These are phyloP conservation scores for Myanophis thanlyinensis DNA, from an alignment of 2,113 vertebrate genomes.

Conservation along the genomic window DNA sequence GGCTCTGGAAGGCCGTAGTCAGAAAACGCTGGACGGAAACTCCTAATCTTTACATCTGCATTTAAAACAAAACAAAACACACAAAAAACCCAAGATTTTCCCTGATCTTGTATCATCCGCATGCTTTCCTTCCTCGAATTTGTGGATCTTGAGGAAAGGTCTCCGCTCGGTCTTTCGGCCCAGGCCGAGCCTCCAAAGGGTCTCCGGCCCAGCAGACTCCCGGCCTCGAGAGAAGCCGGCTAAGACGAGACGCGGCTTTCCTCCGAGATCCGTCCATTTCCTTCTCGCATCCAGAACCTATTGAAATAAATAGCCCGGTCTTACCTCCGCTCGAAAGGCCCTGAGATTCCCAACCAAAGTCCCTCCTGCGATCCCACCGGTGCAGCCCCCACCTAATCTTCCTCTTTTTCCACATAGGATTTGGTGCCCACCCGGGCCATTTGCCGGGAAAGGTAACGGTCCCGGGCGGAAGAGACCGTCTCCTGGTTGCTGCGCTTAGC, in stretches of 20 bases:
- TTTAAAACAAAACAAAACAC: not conserved
- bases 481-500: conserved; percentile 86
- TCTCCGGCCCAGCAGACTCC: not conserved
- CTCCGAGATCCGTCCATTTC: not conserved
- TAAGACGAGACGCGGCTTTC: not conserved
- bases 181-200: not conserved
- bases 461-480: conserved; percentile 84
- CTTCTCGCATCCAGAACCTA: not conserved
- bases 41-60: conserved; percentile 20
- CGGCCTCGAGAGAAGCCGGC: too few species aligned
- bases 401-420: conserved; percentile 88
- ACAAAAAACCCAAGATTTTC: not conserved
- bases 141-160: not conserved
- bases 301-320: not conserved
- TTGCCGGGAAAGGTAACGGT: conserved; percentile 89
- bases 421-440: conserved; percentile 82
- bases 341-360: not conserved
- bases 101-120: not conserved
- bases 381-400: conserved; percentile 72
- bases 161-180: not conserved
- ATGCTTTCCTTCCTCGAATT: not conserved
- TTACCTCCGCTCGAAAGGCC: not conserved
- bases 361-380: not conserved
- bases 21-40: conserved; percentile 27
- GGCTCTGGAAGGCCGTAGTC: conserved; percentile 37